Conservation (phyloP, 2,888 invertebrate genomes). For the Aquatica leii region DNA sequence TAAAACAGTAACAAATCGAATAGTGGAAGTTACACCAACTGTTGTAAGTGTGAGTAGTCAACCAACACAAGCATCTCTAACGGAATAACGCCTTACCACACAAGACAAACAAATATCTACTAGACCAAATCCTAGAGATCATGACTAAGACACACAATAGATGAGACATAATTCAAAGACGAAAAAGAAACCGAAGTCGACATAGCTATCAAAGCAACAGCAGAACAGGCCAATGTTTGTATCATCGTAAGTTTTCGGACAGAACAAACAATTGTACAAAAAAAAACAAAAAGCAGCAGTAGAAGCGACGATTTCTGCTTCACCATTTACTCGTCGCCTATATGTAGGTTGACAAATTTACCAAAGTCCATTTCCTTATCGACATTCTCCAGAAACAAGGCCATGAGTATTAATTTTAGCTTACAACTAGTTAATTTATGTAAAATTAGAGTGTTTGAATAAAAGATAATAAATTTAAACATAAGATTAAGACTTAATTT, state of each 20-base stretch:
- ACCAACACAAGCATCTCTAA: too few species aligned
- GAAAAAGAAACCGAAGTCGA: background rate
- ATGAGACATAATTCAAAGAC: background rate
- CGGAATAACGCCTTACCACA: too few species aligned
- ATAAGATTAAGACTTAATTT: background rate
- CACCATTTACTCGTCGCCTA: background rate
- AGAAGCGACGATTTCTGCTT: constrained; percentile 5
- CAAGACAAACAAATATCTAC: too few species aligned
- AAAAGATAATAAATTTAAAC: background rate
- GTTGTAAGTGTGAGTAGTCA: too few species aligned
- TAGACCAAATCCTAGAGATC: background rate
- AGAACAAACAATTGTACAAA: background rate
- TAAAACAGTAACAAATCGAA: background rate
- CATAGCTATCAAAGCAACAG: too few species aligned
- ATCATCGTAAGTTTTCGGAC: constrained; percentile 2
- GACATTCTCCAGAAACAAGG: background rate
- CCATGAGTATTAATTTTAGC: background rate
- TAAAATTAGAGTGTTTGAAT: background rate
- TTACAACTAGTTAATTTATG: background rate
- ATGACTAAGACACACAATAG: background rate
- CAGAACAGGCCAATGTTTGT: constrained; percentile 2
- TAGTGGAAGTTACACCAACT: too few species aligned
- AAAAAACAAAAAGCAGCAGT: constrained; percentile 10
- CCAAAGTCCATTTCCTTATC: constrained; percentile 8
- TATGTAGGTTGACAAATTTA: background rate